Evolutionary conservation across 1,140 invertebrate species (phyloP), one percentile per base, ranked within the genome.

Genomic region (Diprion similis): DNA sequence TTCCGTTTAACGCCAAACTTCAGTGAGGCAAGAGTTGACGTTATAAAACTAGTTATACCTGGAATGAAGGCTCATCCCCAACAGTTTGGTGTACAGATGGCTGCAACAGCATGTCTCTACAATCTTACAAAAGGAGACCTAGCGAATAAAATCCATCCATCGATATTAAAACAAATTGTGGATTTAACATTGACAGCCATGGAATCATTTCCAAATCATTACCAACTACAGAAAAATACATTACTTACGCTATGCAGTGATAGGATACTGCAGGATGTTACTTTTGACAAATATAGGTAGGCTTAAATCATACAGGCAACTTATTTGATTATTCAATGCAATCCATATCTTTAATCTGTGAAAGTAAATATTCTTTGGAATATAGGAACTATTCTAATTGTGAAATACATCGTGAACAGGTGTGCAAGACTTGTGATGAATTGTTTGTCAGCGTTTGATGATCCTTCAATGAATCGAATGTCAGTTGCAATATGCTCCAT

Each of bases 401-500:
- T 37, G 6, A 37, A 37, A 37, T 37, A 37, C 6, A 37, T 37
- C 2, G n/a, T 66, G 75, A 71, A 78, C 77, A 89, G 91, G 68
- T 95, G 94, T 85, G 93, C 93, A 7, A 90, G 89, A 81, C 88
- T 94, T 66, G 94, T 95, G n/a, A 90, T 95, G 88, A 93, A 95
- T 80, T 93, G 92, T 81, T 85, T 95, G 2, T 94, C 93, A 78
- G 84, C 89, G 8, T 95, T 94, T 83, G 91, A 94, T 67, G 94
- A 95, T 80, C 83, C 90, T 10, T 92, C 92, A 48, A 94, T 95
- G 91, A 93, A 93, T 81, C 88, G 94, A 70, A 95, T 96, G 94
- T 93, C 93, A 64, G 94, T 95, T 15, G 94, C 94, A 3, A 95
- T 96, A 76, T 95, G 94, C 81, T 95, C 94, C 71, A 95, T 95